Evolutionary conservation across 30 jellyfish, hydroid and myxozoan species (phyloP).

Genomic region (Phacellophora camtschatica): DNA sequence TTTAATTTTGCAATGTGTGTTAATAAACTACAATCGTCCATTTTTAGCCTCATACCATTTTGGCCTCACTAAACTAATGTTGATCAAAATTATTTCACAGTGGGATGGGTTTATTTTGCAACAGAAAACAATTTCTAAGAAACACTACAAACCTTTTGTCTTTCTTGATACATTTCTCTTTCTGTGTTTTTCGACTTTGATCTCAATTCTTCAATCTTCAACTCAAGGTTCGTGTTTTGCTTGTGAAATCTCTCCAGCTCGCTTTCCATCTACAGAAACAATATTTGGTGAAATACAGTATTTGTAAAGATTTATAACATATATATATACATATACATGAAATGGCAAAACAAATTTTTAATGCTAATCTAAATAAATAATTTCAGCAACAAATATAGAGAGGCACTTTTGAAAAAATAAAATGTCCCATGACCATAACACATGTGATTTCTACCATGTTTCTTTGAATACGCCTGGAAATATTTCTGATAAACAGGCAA

Average conservation of each 20-base stretch:
- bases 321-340: no score
- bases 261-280: constrained; percentile 89
- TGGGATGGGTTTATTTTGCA: no score
- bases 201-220: constrained; percentile 84
- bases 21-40: no score
- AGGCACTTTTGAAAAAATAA: not conserved
- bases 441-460: not conserved
- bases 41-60: no score
- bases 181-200: constrained; percentile 88
- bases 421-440: not conserved
- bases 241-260: constrained; percentile 97
- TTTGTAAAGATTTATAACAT: no score
- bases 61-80: no score
- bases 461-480: no score
- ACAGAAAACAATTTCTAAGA: no score
- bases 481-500: no score
- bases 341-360: not conserved
- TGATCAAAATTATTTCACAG: no score
- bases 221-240: constrained; percentile 89
- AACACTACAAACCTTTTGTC: constrained; percentile 70
- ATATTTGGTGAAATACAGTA: no score
- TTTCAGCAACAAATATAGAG: not conserved
- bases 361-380: not conserved
- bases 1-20: no score
- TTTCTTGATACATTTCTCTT: constrained; percentile 85